Base-by-base conservation (phyloP, 2,113 vertebrate species). In the Labrus mixtus region DNA sequence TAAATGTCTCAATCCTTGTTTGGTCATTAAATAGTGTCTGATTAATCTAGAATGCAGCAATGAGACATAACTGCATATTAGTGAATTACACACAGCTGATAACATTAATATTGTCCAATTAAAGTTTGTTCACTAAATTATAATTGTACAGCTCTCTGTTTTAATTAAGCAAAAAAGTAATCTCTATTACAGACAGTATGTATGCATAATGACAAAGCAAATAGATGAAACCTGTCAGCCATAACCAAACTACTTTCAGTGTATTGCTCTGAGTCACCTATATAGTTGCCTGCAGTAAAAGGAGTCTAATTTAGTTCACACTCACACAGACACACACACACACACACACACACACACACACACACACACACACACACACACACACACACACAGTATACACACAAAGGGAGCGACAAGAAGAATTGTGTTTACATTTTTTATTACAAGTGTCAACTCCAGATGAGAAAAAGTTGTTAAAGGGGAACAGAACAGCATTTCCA, bases 391-490 rank as follows among this genome's bases (percentile, higher is more conserved):
- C 46, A 76, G 39, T 25, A 61, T 13, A 70, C 46, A 76, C 12
- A 71, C 5, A 48, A 25, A 64, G 4, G 55, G 41, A 33, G 39
- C 60, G 64, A 85, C 33, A 50, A 50, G 39, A 67, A 79, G 71
- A 68, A 70, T 78, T 72, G 78, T 79, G 74, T 90, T 89, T 87
- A 87, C 78, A 84, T 84, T 87, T 88, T 90, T 87, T 81, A 87
- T 86, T 81, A 65, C 64, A 68, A 65, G 73, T 85, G 83, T 88
- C 82, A 80, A 74, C 53, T 67, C 36, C 43, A 71, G 66, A 86
- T 86, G 83, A 83, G 79, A 77, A 87, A 90, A 81, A 74, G 73
- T 88, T 86, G 86, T 90, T 87, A 79, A 82, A 78, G 64, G 71
- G 72, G 74, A 86, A 82, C 19, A 66, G 68, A 87, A 68, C 74